phyloP scores from a whole-genome alignment of 2,113 vertebrate species.

The Paedocypris sp. region DNA sequence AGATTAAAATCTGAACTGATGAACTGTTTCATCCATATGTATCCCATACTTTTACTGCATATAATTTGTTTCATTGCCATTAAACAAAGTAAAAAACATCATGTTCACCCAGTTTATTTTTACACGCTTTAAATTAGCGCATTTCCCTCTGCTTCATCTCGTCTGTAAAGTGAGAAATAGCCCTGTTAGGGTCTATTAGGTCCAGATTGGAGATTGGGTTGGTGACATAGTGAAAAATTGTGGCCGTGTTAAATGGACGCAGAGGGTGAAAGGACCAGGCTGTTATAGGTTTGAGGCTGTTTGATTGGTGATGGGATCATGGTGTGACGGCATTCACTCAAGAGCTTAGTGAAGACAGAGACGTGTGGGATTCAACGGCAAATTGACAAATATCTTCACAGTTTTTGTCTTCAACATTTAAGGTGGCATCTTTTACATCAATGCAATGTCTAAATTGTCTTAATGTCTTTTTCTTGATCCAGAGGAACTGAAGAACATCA shows the following conservation, averaged over 20 bases:
- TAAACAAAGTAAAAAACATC: background rate
- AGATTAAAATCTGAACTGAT: no score
- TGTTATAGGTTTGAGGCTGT: slow-evolving; percentile 30
- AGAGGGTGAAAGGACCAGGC: slow-evolving; percentile 37
- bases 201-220: slow-evolving; percentile 44
- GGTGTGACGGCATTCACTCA: slow-evolving; percentile 21
- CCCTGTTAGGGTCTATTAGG: slow-evolving; percentile 48
- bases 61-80: background rate
- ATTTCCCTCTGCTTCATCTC: slow-evolving; percentile 35
- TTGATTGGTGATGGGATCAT: slow-evolving; percentile 38
- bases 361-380: background rate
- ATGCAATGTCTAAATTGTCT: no score
- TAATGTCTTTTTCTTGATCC: no score
- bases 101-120: background rate
- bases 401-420: no score
- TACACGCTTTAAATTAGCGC: slow-evolving; percentile 16
- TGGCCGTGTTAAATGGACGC: slow-evolving; percentile 32
- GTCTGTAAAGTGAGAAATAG: slow-evolving; percentile 49
- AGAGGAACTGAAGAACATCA: no score
- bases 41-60: no score
- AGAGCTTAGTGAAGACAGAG: slow-evolving; percentile 3
- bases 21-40: no score
- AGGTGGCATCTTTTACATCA: no score
- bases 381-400: background rate
- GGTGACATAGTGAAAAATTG: slow-evolving; percentile 44